A percentile compares a stretch with the other conserved stretches of the same genome.
Evolutionary conservation across 2,113 vertebrate species (phyloP).

Genomic region (Syrrhaptes paradoxus): DNA sequence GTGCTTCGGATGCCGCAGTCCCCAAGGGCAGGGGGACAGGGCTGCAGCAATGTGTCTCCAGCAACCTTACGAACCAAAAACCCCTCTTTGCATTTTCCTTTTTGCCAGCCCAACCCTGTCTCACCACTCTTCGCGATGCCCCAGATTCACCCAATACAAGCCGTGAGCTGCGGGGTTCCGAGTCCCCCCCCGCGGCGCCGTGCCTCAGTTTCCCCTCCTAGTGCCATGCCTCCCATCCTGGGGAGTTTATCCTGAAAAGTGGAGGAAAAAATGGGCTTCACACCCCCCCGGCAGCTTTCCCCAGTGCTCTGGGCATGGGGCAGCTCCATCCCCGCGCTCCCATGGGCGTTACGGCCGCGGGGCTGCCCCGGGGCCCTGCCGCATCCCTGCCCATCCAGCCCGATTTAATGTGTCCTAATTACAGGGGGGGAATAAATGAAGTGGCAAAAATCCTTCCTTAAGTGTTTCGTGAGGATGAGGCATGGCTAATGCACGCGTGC

Average conservation of each 20-base stretch:
- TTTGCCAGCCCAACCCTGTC: background rate
- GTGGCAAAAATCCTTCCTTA: background rate
- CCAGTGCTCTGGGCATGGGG: background rate
- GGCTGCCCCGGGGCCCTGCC: background rate
- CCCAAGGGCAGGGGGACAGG: fast-evolving
- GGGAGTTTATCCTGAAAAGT: background rate
- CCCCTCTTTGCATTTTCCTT: background rate
- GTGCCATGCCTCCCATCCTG: background rate
- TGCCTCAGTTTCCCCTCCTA: background rate
- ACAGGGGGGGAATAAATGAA: background rate
- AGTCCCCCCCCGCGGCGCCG: fast-evolving
- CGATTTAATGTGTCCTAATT: background rate
- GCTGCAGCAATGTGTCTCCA: background rate
- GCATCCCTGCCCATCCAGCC: background rate
- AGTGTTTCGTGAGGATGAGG: fast-evolving
- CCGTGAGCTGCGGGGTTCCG: fast-evolving
- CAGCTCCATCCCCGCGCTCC: background rate
- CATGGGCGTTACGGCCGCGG: fast-evolving
- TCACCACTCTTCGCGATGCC: background rate
- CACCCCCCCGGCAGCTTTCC: background rate
- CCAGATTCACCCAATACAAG: background rate
- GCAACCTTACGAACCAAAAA: background rate
- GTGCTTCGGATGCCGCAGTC: fast-evolving
- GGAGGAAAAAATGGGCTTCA: background rate
- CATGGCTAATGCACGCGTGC: fast-evolving